Evolutionary conservation across 2,888 invertebrate genomes (phyloP), one percentile per base, ranked within the genome.

Genomic region (Uropetala carovei): DNA sequence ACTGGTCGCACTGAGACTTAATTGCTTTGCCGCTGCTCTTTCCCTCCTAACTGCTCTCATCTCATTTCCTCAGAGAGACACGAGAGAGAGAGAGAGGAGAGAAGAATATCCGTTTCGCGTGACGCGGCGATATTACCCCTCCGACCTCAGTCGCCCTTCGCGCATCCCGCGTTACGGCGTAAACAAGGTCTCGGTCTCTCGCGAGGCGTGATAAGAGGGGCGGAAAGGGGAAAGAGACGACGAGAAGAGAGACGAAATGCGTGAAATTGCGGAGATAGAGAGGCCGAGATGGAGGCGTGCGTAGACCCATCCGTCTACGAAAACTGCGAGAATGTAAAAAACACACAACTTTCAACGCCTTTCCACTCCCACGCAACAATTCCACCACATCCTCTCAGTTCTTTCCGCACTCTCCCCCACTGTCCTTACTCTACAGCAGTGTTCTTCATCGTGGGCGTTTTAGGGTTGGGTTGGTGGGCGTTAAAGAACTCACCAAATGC

Each of bases 31-130:
- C 43, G 22, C 27, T 75, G 75, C 22, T 27, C 22, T 13, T 75
- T 75, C 22, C 22, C 75, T 75, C 22, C 27, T 22, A 22, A 75
- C 75, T 27, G 22, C 22, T 27, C 75, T 75, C 27, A 75, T 75
- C 75, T 75, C 75, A 75, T 75, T 75, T 75, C 22, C n/a, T 27
- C n/a, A 4, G 27, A 27, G 43, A 43, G 3, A 43, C 43, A 43
- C 43, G 43, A 1, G 43, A 1, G 43, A 1, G 43, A 5, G 43
- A 43, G 27, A 75, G 75, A 75, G 43, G 43, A 43, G 27, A 75
- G 75, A 75, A 14, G 27, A 22, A 75, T 27, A 75, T 75, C 75
- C 75, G 13, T 75, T 75, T 75, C 75, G 75, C 75, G 75, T 75
- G 75, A 75, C 75, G 75, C 10, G 22, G 27, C 27, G 75, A 75